These are phyloP conservation scores for Bicyclus anynana DNA, from an alignment of 1,140 invertebrate genomes.

Conservation along the genomic window DNA sequence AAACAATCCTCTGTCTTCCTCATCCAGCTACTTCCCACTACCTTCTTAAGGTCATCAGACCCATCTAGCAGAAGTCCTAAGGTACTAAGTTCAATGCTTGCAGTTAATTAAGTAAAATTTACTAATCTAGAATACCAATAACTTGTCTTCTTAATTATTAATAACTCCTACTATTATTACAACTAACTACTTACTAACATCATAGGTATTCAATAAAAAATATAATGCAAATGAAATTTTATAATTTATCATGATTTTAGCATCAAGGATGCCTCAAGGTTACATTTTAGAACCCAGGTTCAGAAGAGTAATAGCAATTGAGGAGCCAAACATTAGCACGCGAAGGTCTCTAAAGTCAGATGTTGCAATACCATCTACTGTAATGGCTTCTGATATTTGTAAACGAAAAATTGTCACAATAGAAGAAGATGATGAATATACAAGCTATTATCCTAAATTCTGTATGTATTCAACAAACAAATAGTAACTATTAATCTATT, in stretches of 20 bases:
- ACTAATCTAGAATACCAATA: no score
- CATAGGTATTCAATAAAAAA: no score
- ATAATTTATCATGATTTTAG: slow-evolving; percentile 28
- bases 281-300: slow-evolving; percentile 40
- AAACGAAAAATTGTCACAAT: slow-evolving; percentile 63
- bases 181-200: no score
- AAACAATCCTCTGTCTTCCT: no score
- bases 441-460: slow-evolving; percentile 42
- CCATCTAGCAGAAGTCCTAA: no score
- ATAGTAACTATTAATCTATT: slow-evolving; percentile 4
- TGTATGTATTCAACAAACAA: slow-evolving; percentile 32
- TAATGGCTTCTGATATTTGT: slow-evolving; percentile 34
- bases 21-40: no score
- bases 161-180: no score
- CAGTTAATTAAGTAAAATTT: no score
- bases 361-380: slow-evolving; percentile 24
- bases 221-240: no score
- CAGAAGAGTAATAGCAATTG: slow-evolving; percentile 46
- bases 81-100: no score
- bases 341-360: slow-evolving; percentile 45
- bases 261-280: slow-evolving; percentile 36
- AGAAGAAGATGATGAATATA: slow-evolving; percentile 49
- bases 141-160: no score
- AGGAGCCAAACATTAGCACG: slow-evolving; percentile 37
- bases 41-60: no score